Evolutionary conservation across 2,797 vertebrate genomes (phyloP).

Genomic region (Schizothorax lantsangensis): DNA sequence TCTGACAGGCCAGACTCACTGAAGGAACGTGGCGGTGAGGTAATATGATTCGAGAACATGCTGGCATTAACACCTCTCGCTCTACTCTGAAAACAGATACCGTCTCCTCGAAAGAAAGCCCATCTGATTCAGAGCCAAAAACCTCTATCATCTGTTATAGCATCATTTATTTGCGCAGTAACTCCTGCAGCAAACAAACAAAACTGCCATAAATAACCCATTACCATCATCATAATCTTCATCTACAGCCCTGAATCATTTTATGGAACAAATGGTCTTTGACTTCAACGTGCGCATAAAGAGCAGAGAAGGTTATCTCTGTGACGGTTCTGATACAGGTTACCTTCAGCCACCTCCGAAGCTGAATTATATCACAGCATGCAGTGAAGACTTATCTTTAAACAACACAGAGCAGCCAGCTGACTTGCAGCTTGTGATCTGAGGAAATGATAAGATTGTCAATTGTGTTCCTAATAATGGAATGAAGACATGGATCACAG

Average conservation of each 20-base stretch:
- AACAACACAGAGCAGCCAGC: slow-evolving; percentile 36
- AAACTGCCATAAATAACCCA: background rate
- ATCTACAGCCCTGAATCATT: background rate
- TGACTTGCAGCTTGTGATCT: slow-evolving; percentile 27
- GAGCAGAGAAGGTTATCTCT: background rate
- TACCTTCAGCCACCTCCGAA: background rate
- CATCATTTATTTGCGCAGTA: background rate
- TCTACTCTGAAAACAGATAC: slow-evolving; percentile 38
- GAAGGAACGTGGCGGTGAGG: slow-evolving; percentile 16
- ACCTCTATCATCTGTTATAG: slow-evolving; percentile 17
- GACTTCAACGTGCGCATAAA: background rate
- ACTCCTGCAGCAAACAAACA: background rate
- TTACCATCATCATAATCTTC: background rate
- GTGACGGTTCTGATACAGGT: background rate
- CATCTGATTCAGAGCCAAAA: slow-evolving; percentile 33
- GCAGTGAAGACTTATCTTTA: slow-evolving; percentile 34
- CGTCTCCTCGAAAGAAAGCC: slow-evolving; percentile 10
- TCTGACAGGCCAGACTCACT: background rate
- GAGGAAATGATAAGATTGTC: slow-evolving; percentile 39
- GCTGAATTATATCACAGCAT: slow-evolving; percentile 28
- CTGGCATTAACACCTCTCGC: slow-evolving; percentile 45
- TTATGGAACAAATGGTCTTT: background rate
- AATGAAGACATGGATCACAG: slow-evolving; percentile 9
- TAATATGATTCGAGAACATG: slow-evolving; percentile 43
- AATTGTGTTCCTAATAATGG: slow-evolving; percentile 32